These are phyloP conservation scores for Upupa epops DNA, from an alignment of 2,113 vertebrate species.

Conservation along the genomic window DNA sequence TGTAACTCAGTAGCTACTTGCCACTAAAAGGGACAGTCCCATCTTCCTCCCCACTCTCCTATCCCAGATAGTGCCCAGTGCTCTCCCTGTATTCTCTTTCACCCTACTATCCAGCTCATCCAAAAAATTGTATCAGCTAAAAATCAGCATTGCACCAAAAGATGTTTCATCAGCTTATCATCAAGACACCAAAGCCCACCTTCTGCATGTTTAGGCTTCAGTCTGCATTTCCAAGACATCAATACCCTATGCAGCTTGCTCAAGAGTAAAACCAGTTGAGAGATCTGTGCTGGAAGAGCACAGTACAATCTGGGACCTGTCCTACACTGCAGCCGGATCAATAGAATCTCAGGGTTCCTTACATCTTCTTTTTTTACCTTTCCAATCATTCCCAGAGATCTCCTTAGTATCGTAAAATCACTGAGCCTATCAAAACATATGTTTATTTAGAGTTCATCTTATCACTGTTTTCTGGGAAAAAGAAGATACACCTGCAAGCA, in stretches of 20 bases:
- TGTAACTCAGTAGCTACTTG: not conserved
- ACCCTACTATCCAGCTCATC: not conserved
- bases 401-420: not conserved
- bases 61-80: not conserved
- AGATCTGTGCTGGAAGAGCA: not conserved
- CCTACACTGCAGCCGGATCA: not conserved
- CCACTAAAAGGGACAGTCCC: not conserved
- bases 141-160: not conserved
- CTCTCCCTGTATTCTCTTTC: not conserved
- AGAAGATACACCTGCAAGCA: not conserved
- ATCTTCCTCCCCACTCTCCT: not conserved
- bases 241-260: not conserved
- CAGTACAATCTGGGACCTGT: not conserved
- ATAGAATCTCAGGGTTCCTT: not conserved
- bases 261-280: not conserved
- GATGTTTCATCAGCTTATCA: not conserved
- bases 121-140: not conserved
- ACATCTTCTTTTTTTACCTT: not conserved
- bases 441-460: no score
- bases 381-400: not conserved
- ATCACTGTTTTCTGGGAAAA: not conserved
- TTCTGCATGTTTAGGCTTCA: accelerated
- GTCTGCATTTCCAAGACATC: not conserved
- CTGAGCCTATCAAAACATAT: not conserved
- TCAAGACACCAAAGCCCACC: not conserved